phyloP scores from a whole-genome alignment of 2,113 vertebrate genomes.

The Rhagologus leucostigma region DNA sequence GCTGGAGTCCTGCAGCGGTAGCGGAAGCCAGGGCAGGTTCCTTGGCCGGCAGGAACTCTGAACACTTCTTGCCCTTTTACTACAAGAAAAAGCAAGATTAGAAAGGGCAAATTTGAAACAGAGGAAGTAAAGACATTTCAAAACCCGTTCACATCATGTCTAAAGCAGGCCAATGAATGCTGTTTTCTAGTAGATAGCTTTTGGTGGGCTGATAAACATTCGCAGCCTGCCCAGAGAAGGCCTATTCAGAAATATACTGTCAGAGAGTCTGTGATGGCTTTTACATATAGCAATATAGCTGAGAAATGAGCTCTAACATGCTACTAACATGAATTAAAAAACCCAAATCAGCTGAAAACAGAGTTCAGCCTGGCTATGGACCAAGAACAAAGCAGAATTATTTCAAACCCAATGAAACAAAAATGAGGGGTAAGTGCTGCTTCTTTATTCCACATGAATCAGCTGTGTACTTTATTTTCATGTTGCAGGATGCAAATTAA shows the following conservation, averaged over 20 bases:
- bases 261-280: neutral
- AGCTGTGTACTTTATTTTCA: neutral
- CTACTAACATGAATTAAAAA: neutral
- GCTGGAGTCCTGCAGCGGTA: accelerated
- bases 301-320: neutral
- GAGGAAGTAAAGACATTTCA: neutral
- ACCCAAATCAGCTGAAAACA: neutral
- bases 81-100: neutral
- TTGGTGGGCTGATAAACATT: neutral
- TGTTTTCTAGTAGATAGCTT: neutral
- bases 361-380: neutral
- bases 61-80: neutral
- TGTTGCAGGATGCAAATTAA: neutral
- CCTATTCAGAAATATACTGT: neutral
- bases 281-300: neutral
- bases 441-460: neutral
- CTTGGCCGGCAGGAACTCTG: accelerated
- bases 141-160: neutral
- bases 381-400: neutral
- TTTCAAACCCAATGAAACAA: neutral
- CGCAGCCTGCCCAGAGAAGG: neutral
- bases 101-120: neutral
- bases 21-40: accelerated
- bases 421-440: neutral
- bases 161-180: neutral